Percentiles rank a stretch among this genome's conserved stretches.
phyloP scores from a whole-genome alignment of 2,797 vertebrate species.

The Enteromius radiatus region DNA sequence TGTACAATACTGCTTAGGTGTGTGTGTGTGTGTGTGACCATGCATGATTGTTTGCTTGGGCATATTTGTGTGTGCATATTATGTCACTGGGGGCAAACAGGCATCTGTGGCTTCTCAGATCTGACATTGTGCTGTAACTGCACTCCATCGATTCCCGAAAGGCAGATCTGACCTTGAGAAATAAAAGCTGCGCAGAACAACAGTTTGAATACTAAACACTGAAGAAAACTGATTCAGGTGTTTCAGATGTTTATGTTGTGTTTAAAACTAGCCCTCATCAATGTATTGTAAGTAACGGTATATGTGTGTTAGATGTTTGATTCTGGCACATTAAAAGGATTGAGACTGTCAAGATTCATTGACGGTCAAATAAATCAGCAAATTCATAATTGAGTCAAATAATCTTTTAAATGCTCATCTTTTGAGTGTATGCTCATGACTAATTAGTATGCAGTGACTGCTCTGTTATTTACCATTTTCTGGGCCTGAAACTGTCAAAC shows the following conservation, averaged over 20 bases:
- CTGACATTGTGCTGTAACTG: slow-evolving; percentile 54
- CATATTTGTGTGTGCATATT: slow-evolving; percentile 8
- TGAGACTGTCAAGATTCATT: background rate
- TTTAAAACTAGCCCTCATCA: slow-evolving; percentile 4
- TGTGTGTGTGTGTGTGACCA: background rate
- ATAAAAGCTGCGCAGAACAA: slow-evolving; percentile 41
- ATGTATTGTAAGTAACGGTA: background rate
- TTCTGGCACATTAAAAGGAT: background rate
- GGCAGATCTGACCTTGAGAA: slow-evolving; percentile 59
- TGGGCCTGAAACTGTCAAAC: slow-evolving; percentile 26
- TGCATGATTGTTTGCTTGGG: slow-evolving; percentile 14
- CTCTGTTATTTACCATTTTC: slow-evolving; percentile 39
- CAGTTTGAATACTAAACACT: slow-evolving; percentile 50
- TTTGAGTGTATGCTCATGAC: slow-evolving; percentile 4
- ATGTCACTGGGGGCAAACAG: slow-evolving; percentile 41
- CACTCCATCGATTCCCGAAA: slow-evolving; percentile 53
- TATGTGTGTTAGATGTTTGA: background rate
- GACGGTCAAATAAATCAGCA: background rate
- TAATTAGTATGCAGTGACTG: slow-evolving; percentile 27
- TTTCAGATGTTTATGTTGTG: slow-evolving; percentile 28
- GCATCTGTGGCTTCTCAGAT: slow-evolving; percentile 40
- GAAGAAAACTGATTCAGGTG: slow-evolving; percentile 24
- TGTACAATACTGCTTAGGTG: background rate
- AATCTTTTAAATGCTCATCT: slow-evolving; percentile 7
- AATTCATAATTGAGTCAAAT: slow-evolving; percentile 12